phyloP scores from a whole-genome alignment of 2,113 vertebrate species.

The Leucopsar rothschildi region DNA sequence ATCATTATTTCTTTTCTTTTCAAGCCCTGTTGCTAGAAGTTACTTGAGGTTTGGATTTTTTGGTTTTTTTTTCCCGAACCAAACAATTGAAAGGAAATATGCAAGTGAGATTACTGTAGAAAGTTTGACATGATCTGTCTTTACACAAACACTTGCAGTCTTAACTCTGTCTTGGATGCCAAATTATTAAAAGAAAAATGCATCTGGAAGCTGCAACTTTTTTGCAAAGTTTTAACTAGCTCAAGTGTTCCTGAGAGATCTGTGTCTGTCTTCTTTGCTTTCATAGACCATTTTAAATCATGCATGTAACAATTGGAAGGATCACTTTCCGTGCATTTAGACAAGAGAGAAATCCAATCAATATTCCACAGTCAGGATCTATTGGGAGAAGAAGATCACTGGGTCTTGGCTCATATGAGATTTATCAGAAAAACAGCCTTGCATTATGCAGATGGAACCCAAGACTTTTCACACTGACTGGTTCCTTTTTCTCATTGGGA shows the following conservation, averaged over 20 bases:
- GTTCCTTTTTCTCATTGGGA: neutral
- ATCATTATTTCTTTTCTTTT: neutral
- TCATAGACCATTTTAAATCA: neutral
- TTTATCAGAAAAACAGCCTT: neutral
- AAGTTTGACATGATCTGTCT: neutral
- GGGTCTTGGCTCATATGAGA: no score
- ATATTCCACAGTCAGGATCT: neutral
- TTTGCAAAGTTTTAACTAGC: neutral
- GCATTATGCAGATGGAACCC: neutral
- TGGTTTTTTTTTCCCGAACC: neutral
- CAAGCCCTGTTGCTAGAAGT: neutral
- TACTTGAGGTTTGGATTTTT: neutral
- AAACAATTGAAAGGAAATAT: neutral
- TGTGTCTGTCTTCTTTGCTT: neutral
- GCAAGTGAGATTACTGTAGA: neutral
- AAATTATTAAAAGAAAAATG: neutral
- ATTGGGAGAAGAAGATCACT: neutral
- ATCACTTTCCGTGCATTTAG: neutral
- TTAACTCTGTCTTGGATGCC: neutral
- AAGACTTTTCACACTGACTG: neutral
- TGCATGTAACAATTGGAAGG: neutral
- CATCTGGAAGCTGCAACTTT: neutral
- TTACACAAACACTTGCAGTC: neutral
- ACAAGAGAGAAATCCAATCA: neutral
- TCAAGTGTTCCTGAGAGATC: neutral